phyloP scores from a whole-genome alignment of 2,888 invertebrate genomes.

The Cheilosia urbana region DNA sequence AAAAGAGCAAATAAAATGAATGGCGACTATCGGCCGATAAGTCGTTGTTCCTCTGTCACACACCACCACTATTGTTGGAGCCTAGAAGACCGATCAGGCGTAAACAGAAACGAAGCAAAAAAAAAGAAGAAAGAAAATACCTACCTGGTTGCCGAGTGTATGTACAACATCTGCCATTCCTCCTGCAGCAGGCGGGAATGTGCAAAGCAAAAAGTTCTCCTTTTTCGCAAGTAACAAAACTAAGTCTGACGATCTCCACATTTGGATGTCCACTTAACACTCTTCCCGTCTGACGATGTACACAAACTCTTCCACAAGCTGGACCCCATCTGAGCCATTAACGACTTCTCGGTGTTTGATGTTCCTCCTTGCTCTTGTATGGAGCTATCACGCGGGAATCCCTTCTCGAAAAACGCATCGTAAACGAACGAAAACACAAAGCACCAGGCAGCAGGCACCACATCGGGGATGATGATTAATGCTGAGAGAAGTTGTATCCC shows the following conservation, averaged over 20 bases:
- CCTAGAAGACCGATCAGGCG: constrained; percentile 20
- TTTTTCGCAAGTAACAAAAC: constrained; percentile 12
- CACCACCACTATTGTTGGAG: constrained; percentile 1
- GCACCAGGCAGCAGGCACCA: neutral
- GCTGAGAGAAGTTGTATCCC: constrained; percentile 26
- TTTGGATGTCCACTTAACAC: constrained; percentile 62
- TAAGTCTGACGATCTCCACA: constrained; percentile 10
- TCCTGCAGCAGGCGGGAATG: neutral
- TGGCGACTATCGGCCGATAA: constrained; percentile 2
- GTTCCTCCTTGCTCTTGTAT: constrained; percentile 8
- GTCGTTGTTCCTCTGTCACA: neutral
- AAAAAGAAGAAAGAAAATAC: neutral
- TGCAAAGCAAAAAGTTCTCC: constrained; percentile 7
- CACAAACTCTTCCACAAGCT: constrained; percentile 6
- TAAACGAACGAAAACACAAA: constrained; percentile 8
- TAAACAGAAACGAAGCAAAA: constrained; percentile 1
- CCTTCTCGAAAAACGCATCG: constrained; percentile 37
- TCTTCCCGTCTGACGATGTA: constrained; percentile 44
- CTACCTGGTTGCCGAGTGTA: constrained; percentile 6
- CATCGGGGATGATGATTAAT: constrained; percentile 68
- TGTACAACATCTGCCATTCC: constrained; percentile 48
- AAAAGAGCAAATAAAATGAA: constrained; percentile 6
- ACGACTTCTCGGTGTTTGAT: constrained; percentile 39
- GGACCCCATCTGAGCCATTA: constrained; percentile 63
- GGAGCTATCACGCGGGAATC: constrained; percentile 46